Evolutionary conservation across 2,797 vertebrate species (phyloP), one percentile per base, ranked within the genome.

Genomic region (Oophaga sylvatica): DNA sequence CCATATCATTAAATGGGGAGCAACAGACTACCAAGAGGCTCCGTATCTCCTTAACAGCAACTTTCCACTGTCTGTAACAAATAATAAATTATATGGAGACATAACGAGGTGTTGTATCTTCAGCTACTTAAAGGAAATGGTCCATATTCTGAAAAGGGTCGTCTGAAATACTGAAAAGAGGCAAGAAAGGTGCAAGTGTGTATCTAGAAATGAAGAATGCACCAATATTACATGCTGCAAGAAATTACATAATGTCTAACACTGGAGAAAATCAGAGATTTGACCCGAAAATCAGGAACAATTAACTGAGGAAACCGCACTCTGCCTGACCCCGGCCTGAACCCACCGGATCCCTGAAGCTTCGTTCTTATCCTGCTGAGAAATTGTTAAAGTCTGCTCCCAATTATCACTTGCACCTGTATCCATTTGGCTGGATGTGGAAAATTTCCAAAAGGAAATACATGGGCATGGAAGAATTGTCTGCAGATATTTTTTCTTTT

Each of bases 351-450:
- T 48, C 41, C 35, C 35, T 48, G 41, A 71, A 19, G 31, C 41
- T 48, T 17, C 57, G 15, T 11, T 59, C 12, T 59, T 15, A 17
- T 59, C n/a, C 71, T 75, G 41, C 71, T 22, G 20, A 75, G 41
- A n/a, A 75, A 48, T n/a, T 48, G 71, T 22, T 75, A 48, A 48
- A 75, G 41, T 48, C 71, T 75, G 71, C 2, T 48, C 71, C 41
- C 71, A 75, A 75, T 75, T 75, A 75, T 73, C 16, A 11, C 65
- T 16, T 70, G 68, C 68, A 48, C 71, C 29, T 75, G 41, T 75
- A 75, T 48, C 41, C 20, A 75, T 75, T 48, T 48, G 71, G 20
- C 41, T 75, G 41, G 35, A 48, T 35, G 67, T 29, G 1, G 2
- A n/a, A n/a, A n/a, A 65, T 10, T 26, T 13, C n/a, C 2, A 2